A percentile compares a stretch with the other conserved stretches of the same genome.
phyloP scores from a whole-genome alignment of 2,113 vertebrate genomes.

The Bubo scandiacus region DNA sequence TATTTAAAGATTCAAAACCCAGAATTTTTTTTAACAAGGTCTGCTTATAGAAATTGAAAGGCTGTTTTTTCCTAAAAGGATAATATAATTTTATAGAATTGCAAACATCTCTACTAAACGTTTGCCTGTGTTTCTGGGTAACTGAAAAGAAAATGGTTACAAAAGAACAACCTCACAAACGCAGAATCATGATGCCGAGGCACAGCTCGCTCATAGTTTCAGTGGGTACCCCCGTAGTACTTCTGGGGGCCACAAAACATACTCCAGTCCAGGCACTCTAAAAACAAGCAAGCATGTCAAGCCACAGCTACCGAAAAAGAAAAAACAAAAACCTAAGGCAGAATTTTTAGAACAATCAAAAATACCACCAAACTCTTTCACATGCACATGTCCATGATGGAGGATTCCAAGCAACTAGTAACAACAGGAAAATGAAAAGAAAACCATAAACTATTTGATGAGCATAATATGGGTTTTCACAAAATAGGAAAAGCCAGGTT shows the following conservation, averaged over 20 bases:
- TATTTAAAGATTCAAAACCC: background rate
- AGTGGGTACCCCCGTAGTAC: background rate
- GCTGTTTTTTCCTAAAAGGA: background rate
- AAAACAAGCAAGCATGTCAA: background rate
- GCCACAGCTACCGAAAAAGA: background rate
- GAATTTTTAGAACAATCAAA: background rate
- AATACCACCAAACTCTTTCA: background rate
- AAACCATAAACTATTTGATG: background rate
- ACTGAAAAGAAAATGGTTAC: background rate
- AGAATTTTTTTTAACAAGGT: background rate
- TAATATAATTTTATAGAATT: background rate
- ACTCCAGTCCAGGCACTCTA: background rate
- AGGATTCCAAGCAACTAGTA: background rate
- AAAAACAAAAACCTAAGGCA: background rate
- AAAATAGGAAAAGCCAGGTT: background rate
- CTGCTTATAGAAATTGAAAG: background rate
- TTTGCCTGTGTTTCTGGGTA: background rate
- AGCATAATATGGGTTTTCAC: background rate
- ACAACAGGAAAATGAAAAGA: background rate
- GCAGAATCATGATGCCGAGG: background rate
- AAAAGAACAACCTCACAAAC: background rate
- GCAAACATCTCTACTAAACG: background rate
- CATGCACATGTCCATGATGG: accelerated
- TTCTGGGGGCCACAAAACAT: background rate
- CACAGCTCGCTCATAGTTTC: background rate